phyloP scores from a whole-genome alignment of 2,113 vertebrate species.

The Eidolon helvum region DNA sequence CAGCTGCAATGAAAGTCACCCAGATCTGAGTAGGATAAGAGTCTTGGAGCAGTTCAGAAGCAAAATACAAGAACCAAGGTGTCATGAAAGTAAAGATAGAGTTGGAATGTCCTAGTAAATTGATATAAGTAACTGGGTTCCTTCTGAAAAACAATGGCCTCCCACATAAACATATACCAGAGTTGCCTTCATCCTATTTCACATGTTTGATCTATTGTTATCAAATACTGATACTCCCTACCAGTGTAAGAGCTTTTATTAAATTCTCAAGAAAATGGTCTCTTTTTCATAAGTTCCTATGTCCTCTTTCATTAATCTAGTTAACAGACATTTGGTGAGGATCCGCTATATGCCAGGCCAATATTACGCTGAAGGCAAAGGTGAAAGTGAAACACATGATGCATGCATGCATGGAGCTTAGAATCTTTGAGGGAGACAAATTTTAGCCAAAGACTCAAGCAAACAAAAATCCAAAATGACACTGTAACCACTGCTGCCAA shows the following conservation, averaged over 20 bases:
- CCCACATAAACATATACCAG: background rate
- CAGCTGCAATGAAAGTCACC: accelerated
- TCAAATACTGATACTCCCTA: background rate
- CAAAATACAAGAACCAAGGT: background rate
- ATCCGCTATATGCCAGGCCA: background rate
- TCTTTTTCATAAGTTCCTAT: background rate
- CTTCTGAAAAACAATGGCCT: background rate
- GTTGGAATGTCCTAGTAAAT: background rate
- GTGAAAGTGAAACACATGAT: background rate
- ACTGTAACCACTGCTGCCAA: background rate
- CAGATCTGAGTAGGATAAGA: background rate
- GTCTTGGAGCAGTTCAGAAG: background rate
- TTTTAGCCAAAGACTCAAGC: background rate
- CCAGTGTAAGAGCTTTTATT: background rate
- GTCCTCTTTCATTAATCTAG: background rate
- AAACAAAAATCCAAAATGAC: background rate
- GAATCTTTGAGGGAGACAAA: background rate
- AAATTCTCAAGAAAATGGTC: background rate
- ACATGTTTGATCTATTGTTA: background rate
- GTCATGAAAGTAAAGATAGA: background rate
- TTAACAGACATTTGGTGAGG: background rate
- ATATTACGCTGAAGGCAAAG: background rate
- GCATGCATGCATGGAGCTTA: background rate
- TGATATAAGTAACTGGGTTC: background rate
- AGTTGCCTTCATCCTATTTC: background rate